Conservation (phyloP, 2,113 vertebrate species). For the Brienomyrus longianalis region DNA sequence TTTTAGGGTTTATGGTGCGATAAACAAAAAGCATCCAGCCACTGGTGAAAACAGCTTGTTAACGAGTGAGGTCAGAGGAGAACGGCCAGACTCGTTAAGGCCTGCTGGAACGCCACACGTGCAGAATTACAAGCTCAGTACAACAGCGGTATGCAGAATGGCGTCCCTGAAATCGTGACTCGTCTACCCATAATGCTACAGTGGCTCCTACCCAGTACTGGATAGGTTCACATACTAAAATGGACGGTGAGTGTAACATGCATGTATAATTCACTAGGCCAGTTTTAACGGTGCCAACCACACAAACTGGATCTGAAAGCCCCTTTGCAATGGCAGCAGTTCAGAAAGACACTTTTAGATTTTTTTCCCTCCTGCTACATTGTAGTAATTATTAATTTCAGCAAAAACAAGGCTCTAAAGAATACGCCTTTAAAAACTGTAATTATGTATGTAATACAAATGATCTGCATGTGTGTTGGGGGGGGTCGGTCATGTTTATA, state of each 20-base stretch:
- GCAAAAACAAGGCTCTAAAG: neutral
- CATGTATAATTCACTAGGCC: neutral
- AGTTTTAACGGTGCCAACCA: neutral
- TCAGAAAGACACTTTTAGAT: neutral
- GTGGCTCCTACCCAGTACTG: neutral
- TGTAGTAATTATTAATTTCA: slow-evolving; percentile 15
- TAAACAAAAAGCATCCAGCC: neutral
- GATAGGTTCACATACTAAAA: neutral
- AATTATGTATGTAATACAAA: slow-evolving; percentile 10
- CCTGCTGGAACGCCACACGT: neutral
- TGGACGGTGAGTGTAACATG: neutral
- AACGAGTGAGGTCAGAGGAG: neutral
- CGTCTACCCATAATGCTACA: neutral
- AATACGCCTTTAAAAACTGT: neutral
- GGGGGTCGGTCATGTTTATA: neutral
- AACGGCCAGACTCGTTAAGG: neutral
- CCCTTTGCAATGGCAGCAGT: neutral
- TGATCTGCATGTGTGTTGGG: neutral
- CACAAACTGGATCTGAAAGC: neutral
- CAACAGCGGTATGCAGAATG: neutral
- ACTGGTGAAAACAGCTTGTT: neutral
- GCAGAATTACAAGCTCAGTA: neutral
- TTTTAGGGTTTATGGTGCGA: neutral
- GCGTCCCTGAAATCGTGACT: neutral
- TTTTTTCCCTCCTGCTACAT: neutral